Evolutionary conservation across 2,888 invertebrate species (phyloP).

Genomic region (Drosophila pegasa): DNA sequence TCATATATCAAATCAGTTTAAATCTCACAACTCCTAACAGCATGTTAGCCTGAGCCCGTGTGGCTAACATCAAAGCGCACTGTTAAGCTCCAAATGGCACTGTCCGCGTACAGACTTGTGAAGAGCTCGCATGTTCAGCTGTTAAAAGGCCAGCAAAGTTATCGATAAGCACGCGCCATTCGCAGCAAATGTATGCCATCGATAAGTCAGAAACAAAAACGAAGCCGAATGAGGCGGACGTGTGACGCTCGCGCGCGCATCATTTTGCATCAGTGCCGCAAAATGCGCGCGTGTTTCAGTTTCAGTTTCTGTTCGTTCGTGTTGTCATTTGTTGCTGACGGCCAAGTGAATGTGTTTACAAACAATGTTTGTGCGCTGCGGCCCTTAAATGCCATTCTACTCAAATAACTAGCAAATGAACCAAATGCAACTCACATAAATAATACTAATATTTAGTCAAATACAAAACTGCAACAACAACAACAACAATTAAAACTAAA

Average conservation of each 20-base stretch:
- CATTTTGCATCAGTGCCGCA: constrained; percentile 56
- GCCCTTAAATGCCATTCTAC: constrained; percentile 22
- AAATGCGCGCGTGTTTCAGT: constrained; percentile 62
- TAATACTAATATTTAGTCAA: constrained; percentile 24
- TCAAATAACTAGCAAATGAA: constrained; percentile 19
- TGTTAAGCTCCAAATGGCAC: constrained; percentile 37
- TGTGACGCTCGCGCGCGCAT: constrained; percentile 59
- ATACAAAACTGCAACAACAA: constrained; percentile 19
- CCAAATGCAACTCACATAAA: constrained; percentile 13
- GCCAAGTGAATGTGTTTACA: constrained; percentile 42
- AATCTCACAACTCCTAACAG: constrained; percentile 10
- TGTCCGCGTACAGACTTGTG: constrained; percentile 23
- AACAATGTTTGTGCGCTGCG: constrained; percentile 23
- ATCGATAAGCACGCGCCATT: constrained; percentile 42
- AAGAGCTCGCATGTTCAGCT: constrained; percentile 18
- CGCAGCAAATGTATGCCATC: constrained; percentile 31
- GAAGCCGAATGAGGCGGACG: constrained; percentile 56
- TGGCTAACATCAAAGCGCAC: background rate
- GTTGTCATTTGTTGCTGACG: constrained; percentile 41
- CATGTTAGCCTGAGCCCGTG: background rate
- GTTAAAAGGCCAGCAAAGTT: constrained; percentile 15
- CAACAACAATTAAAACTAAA: constrained; percentile 34
- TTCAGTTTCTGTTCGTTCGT: constrained; percentile 52
- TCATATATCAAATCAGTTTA: background rate
- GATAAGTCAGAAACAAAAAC: constrained; percentile 50